Conservation (phyloP, 2,797 vertebrate species). For the Echeneis naucrates region DNA sequence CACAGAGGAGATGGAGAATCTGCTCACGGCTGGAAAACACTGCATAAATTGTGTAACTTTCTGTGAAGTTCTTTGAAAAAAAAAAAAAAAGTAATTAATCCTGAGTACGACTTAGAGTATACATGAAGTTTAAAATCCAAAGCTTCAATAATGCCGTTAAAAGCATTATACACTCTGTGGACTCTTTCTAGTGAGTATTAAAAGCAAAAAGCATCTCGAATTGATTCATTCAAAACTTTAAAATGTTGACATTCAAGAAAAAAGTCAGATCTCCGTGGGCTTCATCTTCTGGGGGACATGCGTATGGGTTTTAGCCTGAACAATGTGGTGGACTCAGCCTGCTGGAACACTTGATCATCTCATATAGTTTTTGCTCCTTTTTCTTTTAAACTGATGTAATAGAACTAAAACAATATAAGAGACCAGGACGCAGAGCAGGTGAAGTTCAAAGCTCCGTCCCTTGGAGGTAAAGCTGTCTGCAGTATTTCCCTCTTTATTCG, state of each 20-base stretch:
- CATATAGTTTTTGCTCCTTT: neutral
- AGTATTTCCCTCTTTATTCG: neutral
- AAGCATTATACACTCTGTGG: too few species aligned
- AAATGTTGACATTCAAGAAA: neutral
- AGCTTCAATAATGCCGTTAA: too few species aligned
- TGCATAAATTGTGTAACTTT: neutral
- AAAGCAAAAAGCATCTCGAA: too few species aligned
- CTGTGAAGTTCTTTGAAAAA: neutral
- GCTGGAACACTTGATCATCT: neutral
- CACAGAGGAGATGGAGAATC: neutral
- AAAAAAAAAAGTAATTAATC: neutral
- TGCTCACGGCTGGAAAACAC: neutral
- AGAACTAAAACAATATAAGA: neutral
- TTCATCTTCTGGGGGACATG: neutral
- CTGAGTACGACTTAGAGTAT: neutral
- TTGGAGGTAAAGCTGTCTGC: neutral
- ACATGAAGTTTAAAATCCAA: neutral
- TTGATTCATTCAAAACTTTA: too few species aligned
- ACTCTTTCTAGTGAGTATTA: neutral
- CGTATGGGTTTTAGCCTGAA: too few species aligned
- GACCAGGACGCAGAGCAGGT: slow-evolving; percentile 4
- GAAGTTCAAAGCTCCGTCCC: neutral
- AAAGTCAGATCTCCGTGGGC: neutral
- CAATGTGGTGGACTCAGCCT: too few species aligned
- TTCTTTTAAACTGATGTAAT: too few species aligned